Conservation (phyloP, 2,797 vertebrate species). For the Manis crassicaudata region DNA sequence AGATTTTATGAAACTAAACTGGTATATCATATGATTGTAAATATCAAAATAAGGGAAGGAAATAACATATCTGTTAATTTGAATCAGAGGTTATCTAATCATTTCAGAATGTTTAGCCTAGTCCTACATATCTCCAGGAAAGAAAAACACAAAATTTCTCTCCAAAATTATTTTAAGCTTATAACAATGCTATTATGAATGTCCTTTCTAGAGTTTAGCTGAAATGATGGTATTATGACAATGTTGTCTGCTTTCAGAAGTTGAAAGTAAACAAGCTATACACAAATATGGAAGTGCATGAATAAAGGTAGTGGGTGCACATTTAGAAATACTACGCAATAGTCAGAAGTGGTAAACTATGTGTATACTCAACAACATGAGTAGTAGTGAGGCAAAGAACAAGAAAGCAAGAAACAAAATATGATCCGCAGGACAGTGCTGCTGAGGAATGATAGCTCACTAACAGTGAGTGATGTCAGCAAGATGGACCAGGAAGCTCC, state of each 20-base stretch:
- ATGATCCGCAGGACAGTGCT: background rate
- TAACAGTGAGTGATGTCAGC: background rate
- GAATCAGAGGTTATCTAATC: too few relatives aligned
- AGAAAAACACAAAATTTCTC: background rate
- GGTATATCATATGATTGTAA: background rate
- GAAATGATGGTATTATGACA: background rate
- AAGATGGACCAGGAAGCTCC: background rate
- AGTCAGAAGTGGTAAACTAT: background rate
- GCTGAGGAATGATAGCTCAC: background rate
- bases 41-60: background rate
- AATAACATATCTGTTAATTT: background rate
- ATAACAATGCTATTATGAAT: background rate
- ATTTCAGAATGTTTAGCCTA: background rate
- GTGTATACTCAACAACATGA: background rate
- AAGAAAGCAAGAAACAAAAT: background rate
- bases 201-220: background rate
- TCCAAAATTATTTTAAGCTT: background rate
- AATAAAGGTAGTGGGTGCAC: background rate
- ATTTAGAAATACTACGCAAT: background rate
- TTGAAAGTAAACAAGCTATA: background rate
- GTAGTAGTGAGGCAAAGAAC: background rate
- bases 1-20: background rate
- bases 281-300: background rate
- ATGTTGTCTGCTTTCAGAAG: background rate
- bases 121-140: background rate